A percentile compares a stretch with the other conserved stretches of the same genome.
phyloP scores from a whole-genome alignment of 2,113 vertebrate genomes.

The Gymnarchus niloticus region DNA sequence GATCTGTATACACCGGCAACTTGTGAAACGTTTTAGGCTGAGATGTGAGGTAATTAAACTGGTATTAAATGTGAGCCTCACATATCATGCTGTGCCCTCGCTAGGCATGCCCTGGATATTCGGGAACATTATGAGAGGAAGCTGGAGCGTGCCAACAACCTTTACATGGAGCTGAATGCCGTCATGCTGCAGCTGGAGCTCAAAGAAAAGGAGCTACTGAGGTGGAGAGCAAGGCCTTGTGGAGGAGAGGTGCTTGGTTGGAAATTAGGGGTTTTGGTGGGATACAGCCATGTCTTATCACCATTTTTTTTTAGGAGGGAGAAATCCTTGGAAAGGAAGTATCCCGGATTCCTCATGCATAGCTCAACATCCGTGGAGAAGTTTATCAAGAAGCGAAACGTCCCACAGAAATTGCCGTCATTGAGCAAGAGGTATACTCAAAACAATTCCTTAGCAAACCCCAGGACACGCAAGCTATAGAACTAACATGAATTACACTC shows the following conservation, averaged over 20 bases:
- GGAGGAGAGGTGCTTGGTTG: background rate
- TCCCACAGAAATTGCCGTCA: slow-evolving; percentile 84
- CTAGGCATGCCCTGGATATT: slow-evolving; percentile 92
- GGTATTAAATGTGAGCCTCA: background rate
- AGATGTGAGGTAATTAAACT: background rate
- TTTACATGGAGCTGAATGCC: slow-evolving; percentile 95
- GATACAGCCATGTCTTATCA: background rate
- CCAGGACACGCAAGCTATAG: background rate
- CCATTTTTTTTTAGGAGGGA: slow-evolving; percentile 69
- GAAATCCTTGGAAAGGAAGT: slow-evolving; percentile 86
- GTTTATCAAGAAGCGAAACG: slow-evolving; percentile 89
- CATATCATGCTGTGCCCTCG: slow-evolving; percentile 25
- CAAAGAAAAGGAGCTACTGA: slow-evolving; percentile 88
- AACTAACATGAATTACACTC: too few species aligned
- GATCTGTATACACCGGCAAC: background rate
- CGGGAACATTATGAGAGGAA: slow-evolving; percentile 94
- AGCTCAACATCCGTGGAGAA: slow-evolving; percentile 89
- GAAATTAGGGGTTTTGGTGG: background rate
- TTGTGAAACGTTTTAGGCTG: background rate
- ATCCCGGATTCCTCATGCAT: slow-evolving; percentile 80
- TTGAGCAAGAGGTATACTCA: slow-evolving; percentile 78
- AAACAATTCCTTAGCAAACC: background rate
- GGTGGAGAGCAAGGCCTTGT: slow-evolving; percentile 50
- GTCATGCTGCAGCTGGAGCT: slow-evolving; percentile 96
- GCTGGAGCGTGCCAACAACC: slow-evolving; percentile 89